phyloP scores from a whole-genome alignment of 2,113 vertebrate genomes.

The Oxyruncus cristatus region DNA sequence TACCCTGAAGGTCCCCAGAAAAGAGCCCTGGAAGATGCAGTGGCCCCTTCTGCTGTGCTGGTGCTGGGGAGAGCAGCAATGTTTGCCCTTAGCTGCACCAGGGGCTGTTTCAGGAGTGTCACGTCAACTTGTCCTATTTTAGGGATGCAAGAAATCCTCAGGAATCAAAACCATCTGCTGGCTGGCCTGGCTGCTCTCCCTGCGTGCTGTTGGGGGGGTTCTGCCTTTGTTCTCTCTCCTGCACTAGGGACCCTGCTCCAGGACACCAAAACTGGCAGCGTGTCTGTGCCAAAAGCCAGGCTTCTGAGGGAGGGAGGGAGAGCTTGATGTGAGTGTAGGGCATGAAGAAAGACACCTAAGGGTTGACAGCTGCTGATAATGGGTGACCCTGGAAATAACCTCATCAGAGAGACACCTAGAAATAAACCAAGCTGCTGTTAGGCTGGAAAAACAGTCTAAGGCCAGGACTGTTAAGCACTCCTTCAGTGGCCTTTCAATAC shows the following conservation, averaged over 20 bases:
- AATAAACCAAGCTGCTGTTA: neutral
- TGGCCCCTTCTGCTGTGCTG: neutral
- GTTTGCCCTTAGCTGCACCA: neutral
- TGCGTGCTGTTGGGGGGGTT: neutral
- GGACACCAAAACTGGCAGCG: neutral
- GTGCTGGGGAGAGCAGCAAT: neutral
- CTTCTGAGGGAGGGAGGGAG: neutral
- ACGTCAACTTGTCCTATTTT: slow-evolving; percentile 28
- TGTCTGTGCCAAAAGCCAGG: neutral
- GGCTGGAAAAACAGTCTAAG: neutral
- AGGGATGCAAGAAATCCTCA: slow-evolving; percentile 10
- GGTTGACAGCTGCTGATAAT: accelerated
- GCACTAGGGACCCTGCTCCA: neutral
- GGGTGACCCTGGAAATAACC: neutral
- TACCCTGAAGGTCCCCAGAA: neutral
- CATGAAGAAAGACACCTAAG: neutral
- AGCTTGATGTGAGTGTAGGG: neutral
- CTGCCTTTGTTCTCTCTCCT: neutral
- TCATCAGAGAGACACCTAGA: neutral
- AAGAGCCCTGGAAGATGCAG: neutral
- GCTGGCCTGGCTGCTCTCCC: neutral
- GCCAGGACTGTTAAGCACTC: neutral
- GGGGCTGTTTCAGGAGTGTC: neutral
- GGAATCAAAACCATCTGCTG: slow-evolving; percentile 2
- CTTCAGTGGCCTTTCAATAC: neutral